Percentiles rank a stretch among this genome's conserved stretches.
Conservation (phyloP, 2,797 vertebrate genomes). For the Uromys caudimaculatus region DNA sequence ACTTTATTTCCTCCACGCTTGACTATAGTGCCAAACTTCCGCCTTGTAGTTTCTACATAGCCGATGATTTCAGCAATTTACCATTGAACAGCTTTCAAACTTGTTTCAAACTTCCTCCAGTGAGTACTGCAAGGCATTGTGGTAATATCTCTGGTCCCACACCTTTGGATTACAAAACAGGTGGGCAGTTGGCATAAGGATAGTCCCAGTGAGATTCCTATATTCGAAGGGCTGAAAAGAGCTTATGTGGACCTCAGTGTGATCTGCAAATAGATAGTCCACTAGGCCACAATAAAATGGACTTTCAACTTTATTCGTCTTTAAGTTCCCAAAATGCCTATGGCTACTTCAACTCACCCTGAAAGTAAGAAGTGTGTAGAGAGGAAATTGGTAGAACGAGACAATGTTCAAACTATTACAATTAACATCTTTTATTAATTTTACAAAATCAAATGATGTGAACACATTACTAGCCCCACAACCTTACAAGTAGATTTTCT, state of each 20-base stretch:
- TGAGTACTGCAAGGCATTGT: neutral
- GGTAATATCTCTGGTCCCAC: neutral
- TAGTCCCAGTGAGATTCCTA: neutral
- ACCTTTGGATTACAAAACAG: constrained; percentile 26
- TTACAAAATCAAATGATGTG: constrained; percentile 40
- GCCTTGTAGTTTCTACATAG: neutral
- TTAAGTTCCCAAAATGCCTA: constrained; percentile 12
- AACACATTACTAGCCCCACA: constrained; percentile 7
- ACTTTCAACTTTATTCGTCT: constrained; percentile 9
- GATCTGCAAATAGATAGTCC: constrained; percentile 26
- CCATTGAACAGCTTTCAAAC: neutral
- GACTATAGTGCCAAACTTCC: neutral
- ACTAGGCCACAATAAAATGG: neutral
- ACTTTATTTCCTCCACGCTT: neutral
- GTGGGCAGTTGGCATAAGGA: neutral
- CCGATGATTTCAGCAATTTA: constrained; percentile 6
- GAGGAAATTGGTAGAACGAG: neutral
- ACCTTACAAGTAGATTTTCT: neutral
- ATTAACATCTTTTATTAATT: constrained; percentile 42
- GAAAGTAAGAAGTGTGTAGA: neutral
- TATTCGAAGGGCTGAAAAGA: constrained; percentile 1
- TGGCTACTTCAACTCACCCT: neutral
- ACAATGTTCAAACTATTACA: neutral
- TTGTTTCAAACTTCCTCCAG: neutral
- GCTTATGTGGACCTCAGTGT: neutral